Base-by-base conservation (phyloP, 2,888 invertebrate genomes). In the Antheraea yamamai region DNA sequence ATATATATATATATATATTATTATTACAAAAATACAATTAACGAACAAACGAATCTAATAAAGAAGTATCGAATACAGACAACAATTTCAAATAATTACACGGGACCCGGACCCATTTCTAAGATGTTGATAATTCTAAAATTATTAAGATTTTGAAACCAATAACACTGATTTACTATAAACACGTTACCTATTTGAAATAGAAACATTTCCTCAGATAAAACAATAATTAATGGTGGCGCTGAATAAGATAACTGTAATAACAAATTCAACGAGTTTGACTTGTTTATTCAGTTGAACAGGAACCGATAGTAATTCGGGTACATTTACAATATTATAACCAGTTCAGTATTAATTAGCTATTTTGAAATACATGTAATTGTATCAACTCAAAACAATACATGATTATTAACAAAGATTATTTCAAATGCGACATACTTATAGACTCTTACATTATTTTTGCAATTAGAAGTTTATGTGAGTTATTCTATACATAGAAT, bases 231-330 rank as follows among this genome's bases (percentile, higher is more conserved):
- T 66, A 66, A 66, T 66, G 64, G 64, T 16, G 14, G 16, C 64
- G 18, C 64, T 66, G 64, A 66, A 66, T 30, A 66, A 66, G 64
- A 66, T 66, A 66, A 30, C 23, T 61, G 61, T 30, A 66, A 66
- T 30, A 66, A 66, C 64, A 66, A 66, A 30, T 66, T 66, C 30
- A 66, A 66, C 64, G 26, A 66, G 30, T 12, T 47, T 30, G 64
- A 30, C 26, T 66, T 30, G 30, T 66, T 66, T 66, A 66, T 66
- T 66, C 64, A 66, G 30, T 26, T 66, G 30, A 66, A 66, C 30
- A 66, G 26, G 30, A 26, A 66, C 30, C 64, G 64, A 30, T 30
- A 64, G 64, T 64, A 64, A 64, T 26, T 14, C 64, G 2, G 12
- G 26, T 64, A 26, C 16, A 64, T 64, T 64, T 64, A 64, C 26